Base-by-base conservation (phyloP, 1,140 invertebrate genomes). In the Drosophila kikkawai region DNA sequence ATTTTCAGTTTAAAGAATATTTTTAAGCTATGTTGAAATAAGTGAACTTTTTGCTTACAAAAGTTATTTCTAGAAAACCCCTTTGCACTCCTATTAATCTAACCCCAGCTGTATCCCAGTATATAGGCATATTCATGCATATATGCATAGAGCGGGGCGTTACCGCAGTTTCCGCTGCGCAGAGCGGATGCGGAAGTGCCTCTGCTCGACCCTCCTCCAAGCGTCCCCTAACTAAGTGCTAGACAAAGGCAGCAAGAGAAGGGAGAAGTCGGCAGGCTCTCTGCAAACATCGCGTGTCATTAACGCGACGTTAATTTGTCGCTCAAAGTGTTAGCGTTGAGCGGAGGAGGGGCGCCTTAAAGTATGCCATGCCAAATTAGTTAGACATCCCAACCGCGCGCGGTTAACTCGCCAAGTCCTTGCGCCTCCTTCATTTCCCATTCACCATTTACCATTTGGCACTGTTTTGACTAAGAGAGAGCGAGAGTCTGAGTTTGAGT, bases 271-370 rank as follows among this genome's bases (percentile, higher is more conserved):
- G 29, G 42, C 36, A 8, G 22, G 1, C 9, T 4, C 7, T 17
- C 47, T 26, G 36, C 58, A 74, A 41, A 59, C 56, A 67, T 59
- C 41, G 79, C 77, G 73, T 83, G 81, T 80, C 85, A 84, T 87
- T 88, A 87, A 87, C 58, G 83, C 69, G 66, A 77, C 83, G 80
- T 86, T 87, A 86, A 86, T 86, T 86, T 83, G 83, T 80, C 83
- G 85, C 84, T 88, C 68, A 79, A 84, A 78, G 80, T 76, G 47
- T 48, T 48, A 3, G 45, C 22, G 45, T 73, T 51, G 76, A 80
- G 61, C 53, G 55, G 26, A n/a, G 26, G 36, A 15, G n/a, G 17
- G 36, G 5, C 63, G 60, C 74, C 79, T 75, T 80, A 84, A 88
- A 87, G 83, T 88, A 78, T 88, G 84, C 76, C 64, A 78, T 61